Evolutionary conservation across 2,888 invertebrate species (phyloP).

Genomic region (Diploptera punctata): DNA sequence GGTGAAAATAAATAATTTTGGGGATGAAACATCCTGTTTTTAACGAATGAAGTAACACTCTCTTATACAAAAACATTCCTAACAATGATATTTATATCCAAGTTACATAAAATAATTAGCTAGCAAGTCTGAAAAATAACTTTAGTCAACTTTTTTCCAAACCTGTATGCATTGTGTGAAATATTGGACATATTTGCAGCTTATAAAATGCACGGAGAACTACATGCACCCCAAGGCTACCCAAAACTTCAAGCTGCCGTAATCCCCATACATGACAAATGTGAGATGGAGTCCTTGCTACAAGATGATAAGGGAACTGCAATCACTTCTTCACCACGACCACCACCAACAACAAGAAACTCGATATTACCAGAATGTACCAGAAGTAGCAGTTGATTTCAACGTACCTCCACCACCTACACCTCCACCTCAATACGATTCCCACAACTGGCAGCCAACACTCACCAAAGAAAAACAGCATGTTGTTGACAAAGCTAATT

Average conservation of each 20-base stretch:
- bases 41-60: no score
- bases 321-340: neutral
- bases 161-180: no score
- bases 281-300: neutral
- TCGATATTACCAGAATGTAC: neutral
- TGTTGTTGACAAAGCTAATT: conserved; percentile 8
- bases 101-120: no score
- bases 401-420: neutral
- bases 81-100: no score
- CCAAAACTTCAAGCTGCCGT: neutral
- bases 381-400: conserved; percentile 5
- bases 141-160: no score
- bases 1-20: no score
- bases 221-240: neutral
- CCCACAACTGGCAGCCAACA: conserved; percentile 26
- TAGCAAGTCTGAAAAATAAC: no score
- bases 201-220: neutral
- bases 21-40: no score
- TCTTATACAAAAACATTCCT: no score
- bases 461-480: conserved; percentile 10
- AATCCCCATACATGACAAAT: neutral
- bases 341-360: neutral
- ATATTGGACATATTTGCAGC: no score
- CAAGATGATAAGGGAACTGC: neutral
- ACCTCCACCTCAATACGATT: neutral